Percentiles rank a stretch among this genome's conserved stretches.
Conservation (phyloP, 2,113 vertebrate genomes). For the Rhea americana region DNA sequence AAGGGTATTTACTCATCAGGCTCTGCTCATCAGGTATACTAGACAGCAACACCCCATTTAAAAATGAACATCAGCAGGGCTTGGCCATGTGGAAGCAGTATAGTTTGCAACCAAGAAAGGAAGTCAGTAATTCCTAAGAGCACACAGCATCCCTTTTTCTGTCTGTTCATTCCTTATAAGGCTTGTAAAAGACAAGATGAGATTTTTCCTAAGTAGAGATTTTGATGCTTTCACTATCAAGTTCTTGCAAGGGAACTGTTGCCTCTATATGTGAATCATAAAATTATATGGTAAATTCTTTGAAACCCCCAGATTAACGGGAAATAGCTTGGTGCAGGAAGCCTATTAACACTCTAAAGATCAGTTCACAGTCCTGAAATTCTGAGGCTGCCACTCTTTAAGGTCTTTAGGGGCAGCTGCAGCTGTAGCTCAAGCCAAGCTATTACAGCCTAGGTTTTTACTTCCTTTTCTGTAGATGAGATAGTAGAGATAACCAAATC, state of each 20-base stretch:
- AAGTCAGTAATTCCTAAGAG: background rate
- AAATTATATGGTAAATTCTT: background rate
- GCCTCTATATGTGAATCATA: background rate
- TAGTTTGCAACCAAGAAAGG: background rate
- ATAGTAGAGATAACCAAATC: background rate
- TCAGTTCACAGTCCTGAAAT: background rate
- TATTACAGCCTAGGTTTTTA: background rate
- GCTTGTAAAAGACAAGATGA: background rate
- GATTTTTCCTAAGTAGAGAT: background rate
- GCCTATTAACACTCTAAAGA: background rate
- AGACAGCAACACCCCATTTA: background rate
- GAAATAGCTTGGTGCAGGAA: background rate
- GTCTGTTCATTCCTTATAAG: background rate
- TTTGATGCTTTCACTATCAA: background rate
- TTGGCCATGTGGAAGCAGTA: background rate
- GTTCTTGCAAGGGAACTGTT: background rate
- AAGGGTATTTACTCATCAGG: background rate
- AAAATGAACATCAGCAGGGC: background rate
- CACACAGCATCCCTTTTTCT: background rate
- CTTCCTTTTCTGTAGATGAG: background rate
- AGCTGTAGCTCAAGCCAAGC: background rate
- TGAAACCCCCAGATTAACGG: background rate
- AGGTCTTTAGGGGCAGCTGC: fast-evolving
- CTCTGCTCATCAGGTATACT: background rate
- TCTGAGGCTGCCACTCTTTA: background rate